A percentile compares a stretch with the other conserved stretches of the same genome.
These are phyloP conservation scores for Podarcis cretensis DNA, from an alignment of 2,113 vertebrate species.

Conservation along the genomic window DNA sequence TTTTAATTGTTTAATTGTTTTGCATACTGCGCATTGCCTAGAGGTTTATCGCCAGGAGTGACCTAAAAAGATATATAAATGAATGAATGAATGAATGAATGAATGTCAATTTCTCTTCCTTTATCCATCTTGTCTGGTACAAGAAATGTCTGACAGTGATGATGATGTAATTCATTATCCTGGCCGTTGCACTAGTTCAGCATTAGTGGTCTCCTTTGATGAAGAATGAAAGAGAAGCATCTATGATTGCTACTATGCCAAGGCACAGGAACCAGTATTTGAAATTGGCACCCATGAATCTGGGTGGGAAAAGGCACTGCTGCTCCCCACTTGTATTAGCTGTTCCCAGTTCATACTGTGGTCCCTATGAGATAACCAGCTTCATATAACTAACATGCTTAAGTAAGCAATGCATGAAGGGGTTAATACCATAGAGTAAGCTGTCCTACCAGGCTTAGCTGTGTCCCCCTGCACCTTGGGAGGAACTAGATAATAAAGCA, in stretches of 20 bases:
- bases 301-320: background rate
- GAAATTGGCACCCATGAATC: background rate
- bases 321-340: background rate
- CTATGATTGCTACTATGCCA: background rate
- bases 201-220: background rate
- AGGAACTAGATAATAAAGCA: no score
- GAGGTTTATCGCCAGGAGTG: no score
- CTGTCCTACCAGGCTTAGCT: no score
- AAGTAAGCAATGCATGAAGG: no score
- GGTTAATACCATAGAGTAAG: no score
- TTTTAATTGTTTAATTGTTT: no score
- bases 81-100: background rate
- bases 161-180: background rate
- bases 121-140: background rate
- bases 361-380: background rate
- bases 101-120: background rate
- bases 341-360: background rate
- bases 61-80: no score
- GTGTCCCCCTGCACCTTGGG: no score
- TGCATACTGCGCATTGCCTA: no score
- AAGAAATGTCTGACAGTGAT: background rate
- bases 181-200: background rate
- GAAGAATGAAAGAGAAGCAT: background rate
- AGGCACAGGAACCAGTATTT: no score
- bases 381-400: no score